Base-by-base conservation (phyloP, 2,113 vertebrate species). In the Ctenomys sociabilis region DNA sequence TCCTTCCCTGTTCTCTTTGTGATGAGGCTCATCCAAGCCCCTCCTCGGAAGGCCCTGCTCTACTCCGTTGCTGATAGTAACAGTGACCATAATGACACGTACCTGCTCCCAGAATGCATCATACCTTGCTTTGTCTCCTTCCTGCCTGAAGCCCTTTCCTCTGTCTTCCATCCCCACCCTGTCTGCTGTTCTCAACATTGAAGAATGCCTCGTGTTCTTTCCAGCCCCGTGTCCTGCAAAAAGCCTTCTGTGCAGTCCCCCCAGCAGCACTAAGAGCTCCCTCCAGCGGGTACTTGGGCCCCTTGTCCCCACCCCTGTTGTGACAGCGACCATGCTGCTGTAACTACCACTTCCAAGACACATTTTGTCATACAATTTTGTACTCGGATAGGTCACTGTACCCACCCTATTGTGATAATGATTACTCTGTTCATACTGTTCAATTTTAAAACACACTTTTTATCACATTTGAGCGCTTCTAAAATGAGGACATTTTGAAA, bases 401-500 rank as follows among this genome's bases (percentile, higher is more conserved):
- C 78, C 63, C 68, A 91, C 75, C 57, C 89, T 66, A n/a, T 82
- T 59, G 82, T 90, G 90, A 88, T 90, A 80, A 90, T 83, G 72
- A 91, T 52, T 43, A 40, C 59, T 52, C 68, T 87, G 49, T n/a
- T 52, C 43, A 11, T 40, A n/a, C 19, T 26, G 77, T 37, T 83
- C 59, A 32, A 32, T 64, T 95, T 73, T 61, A 86, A 96, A 93
- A 84, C 61, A 82, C 12, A 32, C 30, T 54, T 37, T 87, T 93
- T 95, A 88, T 70, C 91, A 92, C 49, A 93, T 45, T 72, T 87
- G 89, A 87, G 82, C 49, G 68, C 82, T 93, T 95, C 91, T 66
- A 81, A 95, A 93, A 91, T 83, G 24, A 45, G 84, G 72, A 54
- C 61, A 64, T 66, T 94, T 96, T 89, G 59, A 63, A 96, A 93